phyloP scores from a whole-genome alignment of 2,113 vertebrate genomes.

The Redunca redunca region DNA sequence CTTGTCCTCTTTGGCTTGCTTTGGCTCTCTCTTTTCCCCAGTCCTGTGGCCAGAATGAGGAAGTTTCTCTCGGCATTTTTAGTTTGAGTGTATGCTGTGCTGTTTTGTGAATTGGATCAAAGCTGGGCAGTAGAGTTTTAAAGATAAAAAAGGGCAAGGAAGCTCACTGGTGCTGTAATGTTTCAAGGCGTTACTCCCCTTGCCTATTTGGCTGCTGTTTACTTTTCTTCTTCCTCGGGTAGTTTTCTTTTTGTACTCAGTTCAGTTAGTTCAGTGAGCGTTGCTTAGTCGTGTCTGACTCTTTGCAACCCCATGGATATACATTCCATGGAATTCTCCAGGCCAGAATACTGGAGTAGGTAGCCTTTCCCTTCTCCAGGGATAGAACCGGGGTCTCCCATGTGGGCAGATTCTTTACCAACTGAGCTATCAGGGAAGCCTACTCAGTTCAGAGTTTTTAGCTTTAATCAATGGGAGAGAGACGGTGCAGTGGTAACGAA shows the following conservation, averaged over 20 bases:
- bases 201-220: neutral
- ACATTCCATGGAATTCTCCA: neutral
- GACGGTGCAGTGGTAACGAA: neutral
- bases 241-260: neutral
- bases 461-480: neutral
- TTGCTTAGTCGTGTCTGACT: neutral
- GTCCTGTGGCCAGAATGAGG: neutral
- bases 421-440: neutral
- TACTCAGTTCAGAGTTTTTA: neutral
- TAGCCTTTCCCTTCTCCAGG: neutral
- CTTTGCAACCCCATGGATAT: neutral
- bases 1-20: neutral
- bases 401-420: neutral
- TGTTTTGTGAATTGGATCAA: slow-evolving; percentile 9
- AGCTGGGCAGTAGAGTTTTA: neutral
- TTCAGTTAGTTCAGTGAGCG: neutral
- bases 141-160: neutral
- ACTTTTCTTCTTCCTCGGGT: neutral
- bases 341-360: neutral
- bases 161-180: neutral
- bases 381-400: fast-evolving
- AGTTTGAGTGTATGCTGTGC: neutral
- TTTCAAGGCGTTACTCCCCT: neutral
- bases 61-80: slow-evolving; percentile 1
- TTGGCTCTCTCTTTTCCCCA: neutral